Evolutionary conservation across 2,797 vertebrate species (phyloP), one percentile per base, ranked within the genome.

Genomic region (Jordanella pulchra): DNA sequence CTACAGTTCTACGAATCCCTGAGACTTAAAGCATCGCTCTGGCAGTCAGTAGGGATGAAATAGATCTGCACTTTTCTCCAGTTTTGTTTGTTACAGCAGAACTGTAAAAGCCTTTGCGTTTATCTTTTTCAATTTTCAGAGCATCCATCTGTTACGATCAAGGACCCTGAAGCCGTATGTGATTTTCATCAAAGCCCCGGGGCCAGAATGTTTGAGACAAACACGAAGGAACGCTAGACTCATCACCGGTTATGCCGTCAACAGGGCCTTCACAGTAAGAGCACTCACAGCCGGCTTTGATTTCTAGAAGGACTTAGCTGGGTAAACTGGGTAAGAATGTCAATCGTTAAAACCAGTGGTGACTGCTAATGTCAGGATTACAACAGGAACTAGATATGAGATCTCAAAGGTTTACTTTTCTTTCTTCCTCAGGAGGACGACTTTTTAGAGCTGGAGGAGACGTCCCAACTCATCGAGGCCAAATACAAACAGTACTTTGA

Each of bases 401-500:
- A 60, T 13, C 10, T 42, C n/a, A 50, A 27, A 6, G 4, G 25
- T 2, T 28, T 27, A 48, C 28, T 53, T 61, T 18, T 56, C n/a
- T 11, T 44, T 28, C 47, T 47, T 1, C 1, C 48, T 0, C 89
- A 98, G 97, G 96, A 97, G 73, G 96, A 97, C 76, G 97, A 99
- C 76, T 93, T 97, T 64, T 87, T 94, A 81, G 94, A 96, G 81
- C 94, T 98, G 88, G 95, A 96, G 84, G 95, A 96, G 18, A 84
- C 88, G 0, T 95, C 95, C 15, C 92, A 90, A 74, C 95, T 93
- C 79, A 95, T 97, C 83, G 96, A 97, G 89, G 80, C 75, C 11
- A 96, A 96, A 78, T 97, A 95, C 90, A 93, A 94, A 51, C 96
- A 98, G 82, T 95, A 95, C 74, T 97, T 97, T 82, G 96, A 98